phyloP scores from a whole-genome alignment of 1,140 invertebrate genomes.

The Microvelia longipes region DNA sequence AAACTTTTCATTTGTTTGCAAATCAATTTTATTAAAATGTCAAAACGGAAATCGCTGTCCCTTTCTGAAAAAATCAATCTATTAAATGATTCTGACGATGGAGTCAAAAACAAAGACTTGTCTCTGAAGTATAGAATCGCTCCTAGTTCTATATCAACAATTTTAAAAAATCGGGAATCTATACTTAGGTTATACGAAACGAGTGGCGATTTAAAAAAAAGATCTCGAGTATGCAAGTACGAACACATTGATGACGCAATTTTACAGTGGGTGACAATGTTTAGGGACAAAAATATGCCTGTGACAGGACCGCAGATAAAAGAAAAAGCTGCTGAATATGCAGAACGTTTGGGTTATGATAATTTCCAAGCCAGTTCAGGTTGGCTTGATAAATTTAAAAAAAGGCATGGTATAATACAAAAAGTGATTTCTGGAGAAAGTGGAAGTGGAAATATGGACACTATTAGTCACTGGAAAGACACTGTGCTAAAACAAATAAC shows the following conservation, averaged over 20 bases:
- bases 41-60: not conserved
- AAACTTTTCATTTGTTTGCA: no score
- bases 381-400: not conserved
- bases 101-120: not conserved
- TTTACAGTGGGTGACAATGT: not conserved
- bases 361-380: not conserved
- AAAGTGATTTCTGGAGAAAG: not conserved
- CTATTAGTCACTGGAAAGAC: not conserved
- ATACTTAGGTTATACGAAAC: not conserved
- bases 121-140: not conserved
- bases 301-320: not conserved
- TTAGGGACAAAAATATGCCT: not conserved
- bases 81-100: not conserved
- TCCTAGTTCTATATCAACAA: not conserved
- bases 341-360: not conserved
- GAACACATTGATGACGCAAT: not conserved
- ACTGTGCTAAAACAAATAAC: not conserved
- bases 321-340: not conserved
- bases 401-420: not conserved
- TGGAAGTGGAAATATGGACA: not conserved
- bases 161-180: not conserved
- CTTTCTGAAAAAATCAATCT: not conserved
- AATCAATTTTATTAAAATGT: no score
- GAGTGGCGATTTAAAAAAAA: not conserved
- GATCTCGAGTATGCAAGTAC: not conserved